phyloP scores from a whole-genome alignment of 2,888 invertebrate genomes.

The Euclidia mi region DNA sequence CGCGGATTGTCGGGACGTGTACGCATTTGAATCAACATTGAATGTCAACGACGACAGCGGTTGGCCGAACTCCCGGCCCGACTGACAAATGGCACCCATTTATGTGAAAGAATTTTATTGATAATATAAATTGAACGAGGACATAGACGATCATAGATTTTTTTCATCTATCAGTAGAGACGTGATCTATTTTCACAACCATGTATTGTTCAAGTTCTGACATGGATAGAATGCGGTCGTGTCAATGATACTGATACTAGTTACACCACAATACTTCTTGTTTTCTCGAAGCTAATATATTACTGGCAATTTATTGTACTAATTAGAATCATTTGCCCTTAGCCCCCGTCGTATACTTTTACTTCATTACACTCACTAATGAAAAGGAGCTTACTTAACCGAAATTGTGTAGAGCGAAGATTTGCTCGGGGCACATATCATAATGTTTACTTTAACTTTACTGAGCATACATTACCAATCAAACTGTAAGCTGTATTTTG shows the following conservation, averaged over 20 bases:
- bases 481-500: slow-evolving; percentile 2
- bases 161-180: slow-evolving; percentile 35
- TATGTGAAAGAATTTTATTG: slow-evolving; percentile 60
- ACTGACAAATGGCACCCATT: slow-evolving; percentile 58
- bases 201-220: slow-evolving; percentile 17
- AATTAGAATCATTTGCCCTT: slow-evolving; percentile 4
- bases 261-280: neutral
- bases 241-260: slow-evolving; percentile 17
- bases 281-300: neutral
- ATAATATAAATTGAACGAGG: slow-evolving; percentile 63
- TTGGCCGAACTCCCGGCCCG: slow-evolving; percentile 30
- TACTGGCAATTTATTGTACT: neutral
- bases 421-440: slow-evolving; percentile 24
- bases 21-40: slow-evolving; percentile 59
- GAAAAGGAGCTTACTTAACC: slow-evolving; percentile 22
- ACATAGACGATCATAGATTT: slow-evolving; percentile 46
- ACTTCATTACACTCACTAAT: slow-evolving; percentile 24
- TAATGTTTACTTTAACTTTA: slow-evolving; percentile 24
- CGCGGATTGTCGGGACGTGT: slow-evolving; percentile 47
- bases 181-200: slow-evolving; percentile 40
- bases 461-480: neutral
- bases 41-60: slow-evolving; percentile 53
- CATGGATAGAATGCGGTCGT: slow-evolving; percentile 1
- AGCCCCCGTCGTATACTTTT: slow-evolving; percentile 13
- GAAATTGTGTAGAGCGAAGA: slow-evolving; percentile 20